Base-by-base conservation (phyloP, 2,888 invertebrate species). In the Caenorhabditis sp. region DNA sequence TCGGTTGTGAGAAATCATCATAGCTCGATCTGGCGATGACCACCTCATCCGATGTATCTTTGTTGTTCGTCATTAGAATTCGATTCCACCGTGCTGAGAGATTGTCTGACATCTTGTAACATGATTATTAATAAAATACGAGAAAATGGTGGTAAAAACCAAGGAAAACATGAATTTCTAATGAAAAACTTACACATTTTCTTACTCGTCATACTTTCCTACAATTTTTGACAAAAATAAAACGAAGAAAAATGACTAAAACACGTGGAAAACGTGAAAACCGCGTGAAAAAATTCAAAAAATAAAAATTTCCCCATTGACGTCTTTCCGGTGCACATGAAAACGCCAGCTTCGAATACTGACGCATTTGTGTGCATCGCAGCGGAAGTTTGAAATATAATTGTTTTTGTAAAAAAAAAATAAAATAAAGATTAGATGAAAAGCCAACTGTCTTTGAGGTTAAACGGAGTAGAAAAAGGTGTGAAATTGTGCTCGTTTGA, bases 1-100 rank as follows among this genome's bases (percentile, higher is more conserved):
- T 79, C 4, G 84, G 81, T 57, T 70, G 65, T 17, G 83, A 78
- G 68, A 84, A 84, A 70, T 84, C 83, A 62, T 83, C 83, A 67
- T 77, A 84, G 49, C 66, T 69, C 53, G 78, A 76, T 53, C 80
- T 73, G 7, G 78, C 77, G 49, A 81, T 80, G n/a, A 78, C 65
- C 43, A 81, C 78, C 23, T 81, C 77, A 50, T 78, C 77, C 17
- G 69, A 74, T 52, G 68, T 65, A 31, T 73, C 74, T 54, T 61
- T 62, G 54, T 57, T 73, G 59, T 61, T 68, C 67, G 67, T 67
- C 27, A 64, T 56, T 26, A 74, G 58, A 57, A 74, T 66, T 58
- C 59, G 61, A 43, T 70, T 63, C 74, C 74, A 74, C 59, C 74
- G 69, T 14, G 67, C 74, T 54, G 74, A 74, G 53, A 74, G 63